These are phyloP conservation scores for Axea sp. DNA, from an alignment of 2,888 invertebrate genomes.

Conservation along the genomic window DNA sequence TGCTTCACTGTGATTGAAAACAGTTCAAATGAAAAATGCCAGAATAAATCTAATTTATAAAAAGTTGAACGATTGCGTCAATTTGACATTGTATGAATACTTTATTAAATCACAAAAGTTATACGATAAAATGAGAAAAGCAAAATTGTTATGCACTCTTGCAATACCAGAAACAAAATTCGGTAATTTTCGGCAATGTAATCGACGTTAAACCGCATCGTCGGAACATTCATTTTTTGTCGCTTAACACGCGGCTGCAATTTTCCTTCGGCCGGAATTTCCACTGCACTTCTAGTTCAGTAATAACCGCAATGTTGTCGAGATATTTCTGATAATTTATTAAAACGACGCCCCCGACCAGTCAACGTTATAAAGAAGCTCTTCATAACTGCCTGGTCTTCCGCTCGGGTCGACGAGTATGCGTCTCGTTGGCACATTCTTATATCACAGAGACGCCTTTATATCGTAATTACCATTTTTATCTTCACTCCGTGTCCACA, in stretches of 20 bases:
- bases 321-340: conserved; percentile 57
- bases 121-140: no score
- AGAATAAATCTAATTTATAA: no score
- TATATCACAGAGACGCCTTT: conserved; percentile 72
- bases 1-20: no score
- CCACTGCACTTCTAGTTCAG: conserved; percentile 1
- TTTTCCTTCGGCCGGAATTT: conserved; percentile 11
- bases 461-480: conserved; percentile 78
- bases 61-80: no score
- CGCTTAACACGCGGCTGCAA: conserved; percentile 26
- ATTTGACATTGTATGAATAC: no score
- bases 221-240: conserved; percentile 14
- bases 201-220: conserved; percentile 8
- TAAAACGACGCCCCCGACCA: conserved; percentile 31
- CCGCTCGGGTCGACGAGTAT: conserved; percentile 42
- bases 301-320: conserved; percentile 47
- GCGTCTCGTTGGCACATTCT: conserved; percentile 65
- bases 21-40: no score
- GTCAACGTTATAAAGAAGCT: conserved; percentile 49
- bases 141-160: no score
- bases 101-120: no score
- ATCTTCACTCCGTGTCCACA: conserved; percentile 66
- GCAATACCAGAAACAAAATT: not conserved
- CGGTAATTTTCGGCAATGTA: no score
- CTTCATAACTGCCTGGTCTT: conserved; percentile 57